Evolutionary conservation across 1,140 invertebrate species (phyloP).

Genomic region (Cheumatopsyche charites): DNA sequence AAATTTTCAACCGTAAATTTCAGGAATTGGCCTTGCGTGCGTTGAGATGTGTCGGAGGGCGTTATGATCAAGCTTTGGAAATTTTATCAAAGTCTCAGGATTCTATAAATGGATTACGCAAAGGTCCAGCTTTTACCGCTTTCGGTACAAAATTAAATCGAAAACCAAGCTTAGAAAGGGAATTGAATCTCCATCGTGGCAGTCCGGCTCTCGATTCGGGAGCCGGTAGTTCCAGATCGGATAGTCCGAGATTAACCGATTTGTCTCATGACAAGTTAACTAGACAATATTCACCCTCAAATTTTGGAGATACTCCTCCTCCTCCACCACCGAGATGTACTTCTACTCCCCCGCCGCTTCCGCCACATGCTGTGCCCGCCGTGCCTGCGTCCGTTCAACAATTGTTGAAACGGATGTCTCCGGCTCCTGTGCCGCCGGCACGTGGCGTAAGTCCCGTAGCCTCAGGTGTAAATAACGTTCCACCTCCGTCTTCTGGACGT

Average conservation of each 20-base stretch:
- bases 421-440: constrained; percentile 68
- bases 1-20: too few relatives aligned
- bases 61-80: constrained; percentile 73
- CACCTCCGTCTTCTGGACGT: constrained; percentile 57
- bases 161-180: constrained; percentile 85
- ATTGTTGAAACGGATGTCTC: constrained; percentile 84
- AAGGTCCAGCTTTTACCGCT: constrained; percentile 62
- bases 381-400: constrained; percentile 75
- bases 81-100: constrained; percentile 70
- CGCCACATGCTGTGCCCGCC: constrained; percentile 67
- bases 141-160: constrained; percentile 79
- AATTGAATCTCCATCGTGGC: constrained; percentile 73
- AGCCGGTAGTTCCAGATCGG: constrained; percentile 85
- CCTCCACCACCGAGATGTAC: constrained; percentile 73
- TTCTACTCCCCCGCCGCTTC: constrained; percentile 75
- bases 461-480: constrained; percentile 54
- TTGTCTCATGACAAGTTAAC: constrained; percentile 62
- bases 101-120: constrained; percentile 64
- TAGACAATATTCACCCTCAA: constrained; percentile 72
- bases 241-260: constrained; percentile 76
- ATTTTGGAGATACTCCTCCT: constrained; percentile 70
- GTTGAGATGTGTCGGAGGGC: constrained; percentile 70
- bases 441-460: constrained; percentile 79
- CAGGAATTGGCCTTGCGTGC: constrained; percentile 71
- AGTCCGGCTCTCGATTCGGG: constrained; percentile 87